Conservation (phyloP, 2,113 vertebrate species). For the Zapus hudsonius region DNA sequence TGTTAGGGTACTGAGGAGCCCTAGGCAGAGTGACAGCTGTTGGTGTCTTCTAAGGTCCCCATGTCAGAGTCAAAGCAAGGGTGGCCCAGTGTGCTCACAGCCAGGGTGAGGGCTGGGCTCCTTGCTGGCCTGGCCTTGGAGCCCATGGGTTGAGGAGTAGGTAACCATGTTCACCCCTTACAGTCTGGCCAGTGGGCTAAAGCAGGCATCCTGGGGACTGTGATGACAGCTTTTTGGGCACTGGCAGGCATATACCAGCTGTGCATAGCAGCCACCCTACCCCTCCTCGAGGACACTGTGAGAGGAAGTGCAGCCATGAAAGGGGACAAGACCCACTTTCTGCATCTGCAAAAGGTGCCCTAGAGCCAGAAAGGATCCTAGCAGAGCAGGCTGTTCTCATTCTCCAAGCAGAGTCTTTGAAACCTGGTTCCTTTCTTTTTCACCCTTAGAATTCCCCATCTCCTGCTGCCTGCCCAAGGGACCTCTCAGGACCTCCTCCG, state of each 20-base stretch:
- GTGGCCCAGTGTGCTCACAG: not conserved
- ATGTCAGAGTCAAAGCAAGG: not conserved
- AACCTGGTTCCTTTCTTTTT: not conserved
- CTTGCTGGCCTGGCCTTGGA: not conserved
- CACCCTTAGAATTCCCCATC: not conserved
- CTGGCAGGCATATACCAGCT: not conserved
- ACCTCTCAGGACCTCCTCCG: not conserved
- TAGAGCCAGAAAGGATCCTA: not conserved
- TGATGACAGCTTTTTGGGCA: not conserved
- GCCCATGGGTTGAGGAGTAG: fast-evolving
- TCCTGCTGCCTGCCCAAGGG: not conserved
- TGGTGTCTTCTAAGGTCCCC: not conserved
- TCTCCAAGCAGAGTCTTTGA: not conserved
- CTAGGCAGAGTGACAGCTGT: not conserved
- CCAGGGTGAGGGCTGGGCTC: not conserved
- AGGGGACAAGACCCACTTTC: not conserved
- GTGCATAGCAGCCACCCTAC: not conserved
- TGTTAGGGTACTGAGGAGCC: fast-evolving
- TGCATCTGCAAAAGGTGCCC: not conserved
- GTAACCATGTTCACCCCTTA: no score
- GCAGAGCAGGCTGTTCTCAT: not conserved
- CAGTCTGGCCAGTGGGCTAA: not conserved
- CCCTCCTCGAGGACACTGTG: not conserved
- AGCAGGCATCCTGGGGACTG: not conserved
- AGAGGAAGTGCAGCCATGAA: fast-evolving